A percentile compares a stretch with the other conserved stretches of the same genome.
These are phyloP conservation scores for Cepaea hortensis DNA, from an alignment of 2,888 invertebrate species.

Conservation along the genomic window DNA sequence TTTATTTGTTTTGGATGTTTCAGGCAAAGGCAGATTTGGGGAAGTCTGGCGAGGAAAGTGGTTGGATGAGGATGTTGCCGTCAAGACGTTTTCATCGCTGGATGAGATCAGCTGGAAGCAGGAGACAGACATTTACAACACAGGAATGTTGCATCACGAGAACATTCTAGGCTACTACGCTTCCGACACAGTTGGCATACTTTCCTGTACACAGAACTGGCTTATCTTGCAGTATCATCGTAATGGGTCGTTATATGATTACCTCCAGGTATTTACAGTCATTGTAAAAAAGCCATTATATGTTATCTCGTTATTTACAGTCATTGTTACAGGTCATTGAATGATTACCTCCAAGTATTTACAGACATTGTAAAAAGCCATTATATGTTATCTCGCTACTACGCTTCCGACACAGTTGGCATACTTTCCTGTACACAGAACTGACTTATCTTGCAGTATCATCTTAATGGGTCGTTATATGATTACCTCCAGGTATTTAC, in stretches of 20 bases:
- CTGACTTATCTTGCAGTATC: constrained; percentile 95
- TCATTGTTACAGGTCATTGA: too few species aligned
- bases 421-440: constrained; percentile 92
- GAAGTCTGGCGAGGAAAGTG: constrained; percentile 96
- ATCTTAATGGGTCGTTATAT: constrained; percentile 89
- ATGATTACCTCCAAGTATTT: too few species aligned
- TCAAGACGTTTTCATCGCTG: constrained; percentile 95
- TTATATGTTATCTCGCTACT: constrained; percentile 84
- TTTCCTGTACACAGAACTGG: constrained; percentile 95
- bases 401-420: constrained; percentile 96
- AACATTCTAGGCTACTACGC: constrained; percentile 95
- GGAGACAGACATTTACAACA: constrained; percentile 94
- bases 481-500: constrained; percentile 85
- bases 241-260: constrained; percentile 92
- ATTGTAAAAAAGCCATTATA: too few species aligned
- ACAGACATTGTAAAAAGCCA: too few species aligned
- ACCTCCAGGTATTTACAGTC: constrained; percentile 80
- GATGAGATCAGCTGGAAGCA: constrained; percentile 95
- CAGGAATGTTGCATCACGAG: constrained; percentile 91
- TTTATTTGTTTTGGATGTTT: not conserved
- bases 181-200: constrained; percentile 94
- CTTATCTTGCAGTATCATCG: constrained; percentile 92
- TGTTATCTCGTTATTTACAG: too few species aligned
- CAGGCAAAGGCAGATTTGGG: constrained; percentile 89
- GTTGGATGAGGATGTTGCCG: constrained; percentile 94